Conservation (phyloP, 2,888 invertebrate species). For the Glyphotaelius pellucidus region DNA sequence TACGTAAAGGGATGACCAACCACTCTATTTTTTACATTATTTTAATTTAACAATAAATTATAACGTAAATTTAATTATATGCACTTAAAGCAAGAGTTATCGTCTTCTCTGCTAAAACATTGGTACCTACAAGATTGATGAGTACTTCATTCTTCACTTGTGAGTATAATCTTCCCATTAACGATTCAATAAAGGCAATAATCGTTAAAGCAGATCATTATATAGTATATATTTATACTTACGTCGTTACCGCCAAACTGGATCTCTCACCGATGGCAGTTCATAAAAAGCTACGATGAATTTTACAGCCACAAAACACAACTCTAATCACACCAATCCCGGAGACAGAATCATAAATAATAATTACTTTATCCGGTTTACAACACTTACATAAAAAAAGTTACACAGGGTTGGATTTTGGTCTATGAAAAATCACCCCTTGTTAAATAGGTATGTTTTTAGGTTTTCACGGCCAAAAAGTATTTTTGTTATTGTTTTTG, state of each 20-base stretch:
- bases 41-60: not conserved
- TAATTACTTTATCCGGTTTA: slow-evolving; percentile 37
- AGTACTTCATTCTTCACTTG: not conserved
- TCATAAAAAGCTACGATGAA: slow-evolving; percentile 20
- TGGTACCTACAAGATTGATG: not conserved
- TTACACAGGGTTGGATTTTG: not conserved
- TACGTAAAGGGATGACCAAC: too few species aligned
- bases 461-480: too few species aligned
- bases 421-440: not conserved
- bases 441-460: too few species aligned
- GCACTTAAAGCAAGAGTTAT: not conserved
- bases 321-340: slow-evolving; percentile 23
- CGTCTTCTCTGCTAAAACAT: not conserved
- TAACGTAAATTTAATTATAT: not conserved
- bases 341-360: slow-evolving; percentile 40
- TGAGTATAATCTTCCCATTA: not conserved
- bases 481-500: too few species aligned
- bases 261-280: not conserved
- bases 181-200: slow-evolving; percentile 34
- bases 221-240: not conserved
- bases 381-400: not conserved
- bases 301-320: slow-evolving; percentile 43
- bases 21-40: not conserved
- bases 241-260: not conserved
- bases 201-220: slow-evolving; percentile 30